Conservation (phyloP, 2,113 vertebrate genomes). For the Vidua macroura region DNA sequence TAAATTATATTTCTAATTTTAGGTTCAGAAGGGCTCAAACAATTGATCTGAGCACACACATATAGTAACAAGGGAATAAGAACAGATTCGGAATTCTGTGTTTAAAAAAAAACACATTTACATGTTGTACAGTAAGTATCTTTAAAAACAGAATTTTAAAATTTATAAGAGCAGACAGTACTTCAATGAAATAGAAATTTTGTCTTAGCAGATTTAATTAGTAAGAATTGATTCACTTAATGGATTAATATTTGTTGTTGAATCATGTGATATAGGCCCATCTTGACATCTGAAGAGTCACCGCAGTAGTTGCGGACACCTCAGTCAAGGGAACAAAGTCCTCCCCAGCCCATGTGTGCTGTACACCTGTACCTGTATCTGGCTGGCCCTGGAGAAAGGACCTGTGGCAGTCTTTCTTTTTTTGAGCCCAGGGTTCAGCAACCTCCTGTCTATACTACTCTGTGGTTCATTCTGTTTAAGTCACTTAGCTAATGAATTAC, state of each 20-base stretch:
- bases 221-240: background rate
- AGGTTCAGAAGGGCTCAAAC: background rate
- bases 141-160: background rate
- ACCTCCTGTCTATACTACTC: accelerated
- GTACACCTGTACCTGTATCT: accelerated
- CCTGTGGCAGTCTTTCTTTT: background rate
- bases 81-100: background rate
- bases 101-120: background rate
- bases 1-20: background rate
- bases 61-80: background rate
- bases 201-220: background rate
- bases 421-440: background rate
- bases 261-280: background rate
- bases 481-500: background rate
- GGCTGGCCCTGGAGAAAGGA: no score
- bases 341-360: accelerated
- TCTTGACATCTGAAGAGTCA: background rate
- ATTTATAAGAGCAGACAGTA: background rate
- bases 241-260: background rate
- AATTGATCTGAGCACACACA: background rate
- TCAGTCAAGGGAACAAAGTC: background rate
- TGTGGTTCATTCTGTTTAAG: background rate
- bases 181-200: background rate
- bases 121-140: accelerated
- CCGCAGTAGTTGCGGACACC: accelerated